Conservation (phyloP, 2,797 vertebrate genomes). For the Mergus octosetaceus region DNA sequence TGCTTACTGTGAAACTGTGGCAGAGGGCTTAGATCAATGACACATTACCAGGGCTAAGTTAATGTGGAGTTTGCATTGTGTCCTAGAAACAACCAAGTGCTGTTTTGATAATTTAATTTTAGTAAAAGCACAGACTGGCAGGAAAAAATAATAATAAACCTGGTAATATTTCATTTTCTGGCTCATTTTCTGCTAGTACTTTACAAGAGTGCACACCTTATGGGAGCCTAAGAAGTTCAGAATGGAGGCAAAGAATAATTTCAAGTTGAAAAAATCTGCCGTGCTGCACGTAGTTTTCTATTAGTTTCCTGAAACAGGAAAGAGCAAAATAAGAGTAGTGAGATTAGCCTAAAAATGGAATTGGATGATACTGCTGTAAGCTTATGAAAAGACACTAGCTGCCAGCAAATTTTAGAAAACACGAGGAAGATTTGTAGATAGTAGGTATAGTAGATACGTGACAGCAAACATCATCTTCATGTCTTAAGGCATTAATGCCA, state of each 20-base stretch:
- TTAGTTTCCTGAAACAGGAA: not conserved
- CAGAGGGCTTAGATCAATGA: not conserved
- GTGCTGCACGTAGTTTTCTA: not conserved
- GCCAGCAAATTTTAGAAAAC: not conserved
- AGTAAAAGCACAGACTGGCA: not conserved
- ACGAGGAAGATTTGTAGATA: not conserved
- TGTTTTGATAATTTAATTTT: conserved; percentile 21
- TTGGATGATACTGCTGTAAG: not conserved
- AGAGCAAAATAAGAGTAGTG: not conserved
- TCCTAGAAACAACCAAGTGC: not conserved
- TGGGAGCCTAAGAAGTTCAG: not conserved
- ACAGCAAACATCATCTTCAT: not conserved
- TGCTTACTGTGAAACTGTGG: not conserved
- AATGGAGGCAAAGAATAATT: not conserved
- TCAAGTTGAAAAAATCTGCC: not conserved
- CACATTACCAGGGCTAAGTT: not conserved
- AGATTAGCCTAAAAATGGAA: not conserved
- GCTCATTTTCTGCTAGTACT: not conserved
- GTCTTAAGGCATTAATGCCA: not conserved
- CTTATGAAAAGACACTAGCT: not conserved
- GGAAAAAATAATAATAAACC: not conserved
- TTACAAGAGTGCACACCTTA: not conserved
- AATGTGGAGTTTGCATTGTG: not conserved
- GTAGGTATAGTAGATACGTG: not conserved
- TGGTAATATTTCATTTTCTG: not conserved